Evolutionary conservation across 2,888 invertebrate species (phyloP), one percentile per base, ranked within the genome.

Genomic region (Sympetrum striolatum): DNA sequence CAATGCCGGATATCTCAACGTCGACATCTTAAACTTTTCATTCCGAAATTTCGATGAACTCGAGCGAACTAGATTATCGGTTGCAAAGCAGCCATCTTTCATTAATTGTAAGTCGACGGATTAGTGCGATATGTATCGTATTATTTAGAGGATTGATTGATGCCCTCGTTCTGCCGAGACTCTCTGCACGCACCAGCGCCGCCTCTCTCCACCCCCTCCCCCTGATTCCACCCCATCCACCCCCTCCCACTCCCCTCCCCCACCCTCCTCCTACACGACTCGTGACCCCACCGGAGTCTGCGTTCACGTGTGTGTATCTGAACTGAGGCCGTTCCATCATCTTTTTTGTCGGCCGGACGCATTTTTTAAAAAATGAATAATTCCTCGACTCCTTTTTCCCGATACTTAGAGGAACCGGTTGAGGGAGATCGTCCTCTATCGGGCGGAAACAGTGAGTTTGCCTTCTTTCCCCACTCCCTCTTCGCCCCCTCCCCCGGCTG

Each of bases 281-380:
- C 73, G 25, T 31, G 31, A 25, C 73, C 73, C 25, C 73, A n/a
- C 31, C 12, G 31, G 12, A n/a, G 14, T 73, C 25, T 73, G 25
- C 25, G 15, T 37, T 37, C 60, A 60, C 60, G 86, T 86, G 82
- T 53, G 58, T 82, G 58, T 86, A 22, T 60, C 86, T 60, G 86
- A 86, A 86, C 86, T 86, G 86, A 86, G 86, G n/a, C 86, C 86
- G 86, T 22, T 86, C 86, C 86, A 86, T 86, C 86, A 86, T 86
- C 86, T 86, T 64, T 86, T 86, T 86, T 86, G 86, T 86, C 86
- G 82, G 82, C 58, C 53, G 86, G 86, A 64, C 86, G 86, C 86
- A 58, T 86, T 86, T 86, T 86, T 86, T n/a, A 86, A 86, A 86
- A 86, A 86, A 86, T 64, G 60, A 64, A 86, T 64, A 64, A 86